Base-by-base conservation (phyloP, 2,797 vertebrate species). In the Atherinosoma microstoma region DNA sequence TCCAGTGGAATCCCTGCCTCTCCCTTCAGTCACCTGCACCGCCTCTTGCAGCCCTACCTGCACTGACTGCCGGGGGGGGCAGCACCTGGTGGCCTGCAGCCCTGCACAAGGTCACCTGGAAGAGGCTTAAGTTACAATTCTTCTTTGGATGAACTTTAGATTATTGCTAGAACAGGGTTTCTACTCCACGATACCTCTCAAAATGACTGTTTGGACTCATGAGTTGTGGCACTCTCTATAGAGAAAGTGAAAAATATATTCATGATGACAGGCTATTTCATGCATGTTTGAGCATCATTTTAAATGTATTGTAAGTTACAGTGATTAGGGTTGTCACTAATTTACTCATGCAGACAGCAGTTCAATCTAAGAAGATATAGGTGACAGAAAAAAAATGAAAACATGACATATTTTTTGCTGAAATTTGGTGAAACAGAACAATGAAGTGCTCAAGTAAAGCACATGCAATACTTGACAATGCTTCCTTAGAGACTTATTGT, bases 81-180 rank as follows among this genome's bases (percentile, higher is more conserved):
- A 62, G 36, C 61, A 40, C 64, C 57, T 24, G 32, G 72, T 79
- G 76, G 82, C 65, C 78, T 73, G 58, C 60, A 68, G 74, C 35
- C 57, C 56, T 34, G 60, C 67, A 82, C 89, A 89, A 90, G 85
- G 89, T 89, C 90, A 87, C 80, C 65, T 66, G 72, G 74, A 79
- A 67, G 64, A 81, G 67, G 72, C 32, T 67, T 10, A 0, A 51
- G 45, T 64, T 15, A 11, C 30, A 57, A 64, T 34, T 49, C 8
- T 0, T 59, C 49, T 54, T 16, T 51, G 15, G 58, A 30, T 67
- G 18, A 18, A 64, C 8, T 58, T 10, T 12, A 38, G 16, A 8
- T 6, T 56, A 16, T 18, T 18, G 27, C 1, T 1, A 27, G 24
- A 27, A 20, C 64, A n/a, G 27, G 30, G 27, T 29, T 16, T 56